Base-by-base conservation (phyloP, 2,113 vertebrate species). In the Alectura lathami region DNA sequence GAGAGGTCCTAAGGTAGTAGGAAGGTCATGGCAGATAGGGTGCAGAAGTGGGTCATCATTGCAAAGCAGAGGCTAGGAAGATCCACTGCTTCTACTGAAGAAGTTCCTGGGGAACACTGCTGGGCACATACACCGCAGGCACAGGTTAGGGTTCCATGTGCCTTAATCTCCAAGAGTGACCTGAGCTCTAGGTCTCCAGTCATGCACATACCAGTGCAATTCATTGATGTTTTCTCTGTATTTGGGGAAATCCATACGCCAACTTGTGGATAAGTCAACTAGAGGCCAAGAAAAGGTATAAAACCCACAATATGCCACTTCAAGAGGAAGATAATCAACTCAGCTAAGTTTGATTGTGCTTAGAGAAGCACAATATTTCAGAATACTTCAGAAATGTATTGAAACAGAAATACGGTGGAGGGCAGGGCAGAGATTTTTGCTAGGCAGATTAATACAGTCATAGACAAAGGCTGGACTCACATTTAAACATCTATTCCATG, bases 191-290 rank as follows among this genome's bases (percentile, higher is more conserved):
- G 1, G 6, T 73, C 75, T 76, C 6, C 38, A 11, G 2, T n/a
- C 48, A 43, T 1, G 1, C 7, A 27, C 4, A 27, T 43, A 14
- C 3, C 40, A 66, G 5, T 10, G 18, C 8, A 47, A 22, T 36
- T 83, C 53, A 17, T 43, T 79, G 42, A 21, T 2, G 1, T 14
- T 42, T 53, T 66, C 27, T 38, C 60, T 30, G 75, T 54, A 78
- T 14, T 27, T 0, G 1, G n/a, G n/a, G 50, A 85, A 93, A 45
- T 24, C 8, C 0, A n/a, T 45, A 60, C 22, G 6, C 9, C 6
- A 36, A 26, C 34, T 87, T 77, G 20, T 63, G 30, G 16, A 40
- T 17, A 16, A 17, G 66, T 29, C 13, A 69, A 13, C 14, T 60
- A 67, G n/a, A 72, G 27, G 26, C 40, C 32, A 70, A 67, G 6